Evolutionary conservation across 2,888 invertebrate genomes (phyloP).

Genomic region (Pammene aurita): DNA sequence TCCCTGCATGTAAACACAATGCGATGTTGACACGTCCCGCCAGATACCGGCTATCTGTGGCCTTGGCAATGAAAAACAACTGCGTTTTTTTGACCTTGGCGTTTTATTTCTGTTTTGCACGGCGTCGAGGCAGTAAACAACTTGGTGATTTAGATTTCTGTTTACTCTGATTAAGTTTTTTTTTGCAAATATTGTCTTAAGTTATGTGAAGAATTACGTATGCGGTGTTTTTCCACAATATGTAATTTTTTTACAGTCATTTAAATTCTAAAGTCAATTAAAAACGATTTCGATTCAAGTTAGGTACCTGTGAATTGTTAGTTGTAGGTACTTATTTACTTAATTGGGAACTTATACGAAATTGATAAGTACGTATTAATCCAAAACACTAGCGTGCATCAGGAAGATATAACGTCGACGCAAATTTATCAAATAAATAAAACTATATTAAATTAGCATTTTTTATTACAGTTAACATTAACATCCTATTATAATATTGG

Average conservation of each 20-base stretch:
- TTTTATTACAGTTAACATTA: too few relatives aligned
- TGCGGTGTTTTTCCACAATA: background rate
- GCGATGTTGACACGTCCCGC: conserved; percentile 71
- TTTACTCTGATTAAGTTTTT: conserved; percentile 36
- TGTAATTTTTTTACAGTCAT: background rate
- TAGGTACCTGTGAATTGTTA: too few relatives aligned
- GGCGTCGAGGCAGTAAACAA: conserved; percentile 54
- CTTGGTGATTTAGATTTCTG: conserved; percentile 33
- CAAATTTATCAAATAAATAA: too few relatives aligned
- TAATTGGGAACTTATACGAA: too few relatives aligned
- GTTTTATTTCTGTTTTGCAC: conserved; percentile 63
- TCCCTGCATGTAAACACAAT: conserved; percentile 71
- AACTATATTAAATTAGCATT: too few relatives aligned
- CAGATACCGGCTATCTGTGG: conserved; percentile 77
- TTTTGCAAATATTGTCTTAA: conserved; percentile 17
- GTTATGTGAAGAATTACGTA: conserved; percentile 1
- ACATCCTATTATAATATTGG: too few relatives aligned
- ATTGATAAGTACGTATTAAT: too few relatives aligned
- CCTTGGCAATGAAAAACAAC: conserved; percentile 82
- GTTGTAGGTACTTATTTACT: too few relatives aligned
- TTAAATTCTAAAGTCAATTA: background rate
- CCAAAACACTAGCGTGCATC: too few relatives aligned
- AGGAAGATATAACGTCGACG: too few relatives aligned
- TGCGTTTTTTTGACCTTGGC: conserved; percentile 62
- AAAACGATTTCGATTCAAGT: background rate